Evolutionary conservation across 2,797 vertebrate genomes (phyloP), one percentile per base, ranked within the genome.

Genomic region (Halcyon smyrnensis): DNA sequence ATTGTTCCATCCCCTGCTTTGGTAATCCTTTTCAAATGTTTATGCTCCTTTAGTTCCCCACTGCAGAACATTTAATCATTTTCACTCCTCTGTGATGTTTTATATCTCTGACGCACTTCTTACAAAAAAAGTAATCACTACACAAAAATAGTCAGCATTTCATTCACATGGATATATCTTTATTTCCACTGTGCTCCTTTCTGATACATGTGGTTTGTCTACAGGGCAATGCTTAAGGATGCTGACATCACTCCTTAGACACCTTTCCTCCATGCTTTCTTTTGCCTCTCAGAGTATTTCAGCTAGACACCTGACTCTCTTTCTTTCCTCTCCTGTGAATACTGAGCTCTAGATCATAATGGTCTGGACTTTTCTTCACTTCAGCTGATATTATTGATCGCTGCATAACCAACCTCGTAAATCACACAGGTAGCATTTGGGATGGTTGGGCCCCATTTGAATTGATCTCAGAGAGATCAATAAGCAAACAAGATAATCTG

Each of bases 1-100:
- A 86, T 60, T 84, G 51, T 89, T 86, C 80, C 48, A 8, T 23
- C 41, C 32, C 51, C 71, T 95, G 23, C 81, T 93, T 97, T 41
- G 16, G 43, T 84, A 53, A 73, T 87, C 73, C 45, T 56, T 87
- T 84, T 89, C 75, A 97, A 97, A 94, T 69, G 78, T 95, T 95
- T 93, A 92, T 32, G 6, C 27, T 69, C 50, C 54, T 90, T 87
- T 79, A 84, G 92, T 93, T 96, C 81, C 57, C 81, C 30, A 9
- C 78, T 87, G 57, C 73, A 84, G 73, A 50, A 25, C 11, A 67
- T 86, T 70, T 57, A 37, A 50, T 24, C 12, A 67, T 86, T 75
- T 60, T 43, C 39, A 46, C 56, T 87, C n/a, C 34, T 36, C 80
- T 71, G n/a, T 20, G 37, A 83, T 9, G 12, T 30, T 71, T 68